A percentile compares a stretch with the other conserved stretches of the same genome.
Evolutionary conservation across 2,797 vertebrate genomes (phyloP).

Genomic region (Sebastes steindachneri): DNA sequence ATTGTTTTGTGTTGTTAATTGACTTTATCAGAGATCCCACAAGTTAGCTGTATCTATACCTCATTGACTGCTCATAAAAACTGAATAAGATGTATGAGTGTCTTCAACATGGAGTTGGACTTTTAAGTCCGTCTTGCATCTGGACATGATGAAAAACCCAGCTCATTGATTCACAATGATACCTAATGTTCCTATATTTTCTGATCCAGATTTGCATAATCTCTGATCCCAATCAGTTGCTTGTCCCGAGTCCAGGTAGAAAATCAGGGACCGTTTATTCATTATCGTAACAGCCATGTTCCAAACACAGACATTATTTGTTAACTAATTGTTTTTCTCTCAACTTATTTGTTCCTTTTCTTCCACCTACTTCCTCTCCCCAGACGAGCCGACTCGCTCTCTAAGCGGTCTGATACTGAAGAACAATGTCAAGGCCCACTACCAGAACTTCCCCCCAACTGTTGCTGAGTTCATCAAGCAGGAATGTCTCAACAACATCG

Average conservation of each 20-base stretch:
- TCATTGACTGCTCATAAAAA: background rate
- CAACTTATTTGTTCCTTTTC: background rate
- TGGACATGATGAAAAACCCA: slow-evolving; percentile 76
- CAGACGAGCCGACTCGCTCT: slow-evolving; percentile 93
- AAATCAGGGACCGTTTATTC: background rate
- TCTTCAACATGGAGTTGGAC: background rate
- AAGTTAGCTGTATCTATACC: background rate
- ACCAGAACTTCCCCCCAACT: slow-evolving; percentile 91
- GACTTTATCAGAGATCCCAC: background rate
- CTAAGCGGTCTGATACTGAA: slow-evolving; percentile 95
- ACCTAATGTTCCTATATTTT: slow-evolving; percentile 66
- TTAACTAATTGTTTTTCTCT: background rate
- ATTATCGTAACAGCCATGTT: background rate
- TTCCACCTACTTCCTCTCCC: background rate
- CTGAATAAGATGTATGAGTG: background rate
- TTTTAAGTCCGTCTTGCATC: background rate
- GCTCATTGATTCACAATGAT: slow-evolving; percentile 75
- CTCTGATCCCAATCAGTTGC: background rate
- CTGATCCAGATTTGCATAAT: slow-evolving; percentile 59
- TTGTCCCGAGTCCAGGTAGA: background rate
- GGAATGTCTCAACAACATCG: slow-evolving; percentile 95
- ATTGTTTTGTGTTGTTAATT: no score
- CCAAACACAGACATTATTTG: background rate
- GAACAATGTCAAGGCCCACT: slow-evolving; percentile 97
- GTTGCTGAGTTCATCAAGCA: slow-evolving; percentile 96